A percentile compares a stretch with the other conserved stretches of the same genome.
Evolutionary conservation across 1,140 invertebrate genomes (phyloP).

Genomic region (Caenorhabditis briggsae): DNA sequence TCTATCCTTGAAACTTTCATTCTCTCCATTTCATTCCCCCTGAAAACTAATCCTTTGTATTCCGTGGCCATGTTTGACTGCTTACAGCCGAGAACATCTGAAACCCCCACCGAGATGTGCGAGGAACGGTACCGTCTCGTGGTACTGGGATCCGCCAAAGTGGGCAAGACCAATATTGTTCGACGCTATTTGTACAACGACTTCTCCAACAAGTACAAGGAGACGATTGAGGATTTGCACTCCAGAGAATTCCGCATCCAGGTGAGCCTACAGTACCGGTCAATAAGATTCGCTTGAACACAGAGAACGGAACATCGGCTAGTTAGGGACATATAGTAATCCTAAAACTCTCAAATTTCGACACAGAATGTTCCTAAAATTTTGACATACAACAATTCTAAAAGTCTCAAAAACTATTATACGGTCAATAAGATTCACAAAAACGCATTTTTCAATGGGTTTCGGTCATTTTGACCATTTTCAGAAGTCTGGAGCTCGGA

Average conservation of each 20-base stretch:
- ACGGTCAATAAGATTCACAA: no score
- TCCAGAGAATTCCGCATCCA: constrained; percentile 86
- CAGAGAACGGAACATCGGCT: no score
- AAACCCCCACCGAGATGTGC: constrained; percentile 56
- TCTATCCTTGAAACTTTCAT: constrained; percentile 4
- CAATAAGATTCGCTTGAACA: no score
- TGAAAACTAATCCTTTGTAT: no score
- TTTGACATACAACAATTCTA: no score
- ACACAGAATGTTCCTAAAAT: no score
- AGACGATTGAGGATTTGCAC: constrained; percentile 91
- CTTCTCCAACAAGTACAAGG: constrained; percentile 87
- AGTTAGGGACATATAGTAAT: no score
- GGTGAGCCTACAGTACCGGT: constrained; percentile 55
- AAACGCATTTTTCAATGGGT: no score
- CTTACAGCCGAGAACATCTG: constrained; percentile 42
- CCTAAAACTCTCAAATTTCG: no score
- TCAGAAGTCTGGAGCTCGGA: no score
- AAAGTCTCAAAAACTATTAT: no score
- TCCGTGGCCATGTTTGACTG: constrained; percentile 32
- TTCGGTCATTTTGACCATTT: no score
- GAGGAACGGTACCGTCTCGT: constrained; percentile 85
- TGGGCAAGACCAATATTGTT: constrained; percentile 89
- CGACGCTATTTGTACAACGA: constrained; percentile 88
- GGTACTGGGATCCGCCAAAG: constrained; percentile 86
- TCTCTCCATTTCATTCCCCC: neutral